A percentile compares a stretch with the other conserved stretches of the same genome.
phyloP scores from a whole-genome alignment of 2,888 invertebrate species.

The Neuroscelio doddi region DNA sequence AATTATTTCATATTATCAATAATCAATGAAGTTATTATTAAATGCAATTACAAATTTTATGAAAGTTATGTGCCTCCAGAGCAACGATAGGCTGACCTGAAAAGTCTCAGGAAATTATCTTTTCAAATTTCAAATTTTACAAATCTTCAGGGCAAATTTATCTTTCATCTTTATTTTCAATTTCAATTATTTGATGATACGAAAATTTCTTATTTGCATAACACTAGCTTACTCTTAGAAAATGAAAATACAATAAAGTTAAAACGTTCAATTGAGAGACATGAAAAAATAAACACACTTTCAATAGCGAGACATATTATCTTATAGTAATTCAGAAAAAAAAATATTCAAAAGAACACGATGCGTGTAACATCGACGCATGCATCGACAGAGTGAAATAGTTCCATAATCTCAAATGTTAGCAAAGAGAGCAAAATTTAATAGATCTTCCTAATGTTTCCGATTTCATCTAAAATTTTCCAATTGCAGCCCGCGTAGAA shows the following conservation, averaged over 20 bases:
- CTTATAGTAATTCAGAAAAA: conserved; percentile 6
- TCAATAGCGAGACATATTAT: not conserved
- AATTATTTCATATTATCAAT: conserved; percentile 12
- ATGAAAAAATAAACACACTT: conserved; percentile 1
- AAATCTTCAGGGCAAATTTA: too few relatives aligned
- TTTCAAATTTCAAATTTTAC: too few relatives aligned
- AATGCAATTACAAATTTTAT: conserved; percentile 16
- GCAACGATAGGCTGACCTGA: conserved; percentile 18
- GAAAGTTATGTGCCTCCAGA: conserved; percentile 22
- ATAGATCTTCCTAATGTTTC: conserved; percentile 14
- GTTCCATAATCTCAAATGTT: conserved; percentile 31
- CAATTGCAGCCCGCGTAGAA: conserved; percentile 21
- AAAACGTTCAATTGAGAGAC: conserved; percentile 28
- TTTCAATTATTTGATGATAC: too few relatives aligned
- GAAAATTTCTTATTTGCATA: conserved; percentile 1
- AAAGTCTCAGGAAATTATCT: conserved; percentile 10
- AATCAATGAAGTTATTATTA: conserved; percentile 27
- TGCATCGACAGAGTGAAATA: conserved; percentile 50
- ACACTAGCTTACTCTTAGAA: conserved; percentile 17
- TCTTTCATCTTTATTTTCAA: too few relatives aligned
- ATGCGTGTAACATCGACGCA: conserved; percentile 55
- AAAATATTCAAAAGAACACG: conserved; percentile 27
- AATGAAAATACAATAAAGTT: conserved; percentile 36
- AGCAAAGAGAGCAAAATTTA: conserved; percentile 19
- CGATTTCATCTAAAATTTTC: conserved; percentile 13